A percentile compares a stretch with the other conserved stretches of the same genome.
These are phyloP conservation scores for Leucopternis melanops DNA, from an alignment of 2,113 vertebrate genomes.

Conservation along the genomic window DNA sequence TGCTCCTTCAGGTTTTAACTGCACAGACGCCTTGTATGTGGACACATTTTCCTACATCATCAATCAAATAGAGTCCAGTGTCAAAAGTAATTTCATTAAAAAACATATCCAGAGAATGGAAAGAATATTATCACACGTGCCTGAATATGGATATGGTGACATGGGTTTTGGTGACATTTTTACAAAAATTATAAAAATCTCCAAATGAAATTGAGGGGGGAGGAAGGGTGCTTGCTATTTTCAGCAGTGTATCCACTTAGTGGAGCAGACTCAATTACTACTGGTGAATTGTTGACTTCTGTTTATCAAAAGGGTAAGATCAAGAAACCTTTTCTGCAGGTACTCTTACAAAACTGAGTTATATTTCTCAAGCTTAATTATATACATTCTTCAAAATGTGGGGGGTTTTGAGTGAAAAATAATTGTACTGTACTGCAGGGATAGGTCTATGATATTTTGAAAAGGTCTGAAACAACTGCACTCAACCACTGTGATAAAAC, in stretches of 20 bases:
- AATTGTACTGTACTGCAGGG: not conserved
- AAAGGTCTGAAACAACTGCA: not conserved
- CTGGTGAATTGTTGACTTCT: not conserved
- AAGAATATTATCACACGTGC: not conserved
- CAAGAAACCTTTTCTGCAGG: not conserved
- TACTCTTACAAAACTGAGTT: not conserved
- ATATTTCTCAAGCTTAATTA: not conserved
- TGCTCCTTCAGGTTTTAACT: not conserved
- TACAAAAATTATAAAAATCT: not conserved
- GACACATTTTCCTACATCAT: not conserved
- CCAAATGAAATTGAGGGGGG: not conserved
- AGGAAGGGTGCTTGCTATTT: not conserved
- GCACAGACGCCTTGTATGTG: not conserved
- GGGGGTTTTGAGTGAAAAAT: not conserved
- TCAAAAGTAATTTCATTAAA: not conserved
- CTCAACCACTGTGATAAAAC: not conserved
- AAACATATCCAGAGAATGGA: not conserved
- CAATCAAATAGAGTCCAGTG: not conserved
- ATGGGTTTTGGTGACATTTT: not conserved
- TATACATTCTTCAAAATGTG: not conserved
- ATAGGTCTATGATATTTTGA: not conserved
- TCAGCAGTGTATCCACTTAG: not conserved
- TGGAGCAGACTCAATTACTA: not conserved
- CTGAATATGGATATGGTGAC: not conserved
- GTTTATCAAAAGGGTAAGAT: not conserved